Percentiles rank a stretch among this genome's conserved stretches.
Evolutionary conservation across 53 echinoderm and acorn worm genomes (phyloP).

Genomic region (Antedon mediterranea): DNA sequence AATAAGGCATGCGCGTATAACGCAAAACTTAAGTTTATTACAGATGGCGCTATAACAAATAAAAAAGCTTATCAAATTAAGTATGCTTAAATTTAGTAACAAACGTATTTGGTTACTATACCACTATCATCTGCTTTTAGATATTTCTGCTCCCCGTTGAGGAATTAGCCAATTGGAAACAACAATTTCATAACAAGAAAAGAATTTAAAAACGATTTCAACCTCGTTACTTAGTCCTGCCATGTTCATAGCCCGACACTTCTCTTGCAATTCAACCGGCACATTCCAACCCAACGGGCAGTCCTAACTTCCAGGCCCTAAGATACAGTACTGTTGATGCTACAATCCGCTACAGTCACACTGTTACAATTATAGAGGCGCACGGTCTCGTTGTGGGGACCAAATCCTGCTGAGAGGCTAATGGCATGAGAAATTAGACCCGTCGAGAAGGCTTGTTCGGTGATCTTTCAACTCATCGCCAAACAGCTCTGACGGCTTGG

Average conservation of each 20-base stretch:
- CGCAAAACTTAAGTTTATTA: too few species aligned
- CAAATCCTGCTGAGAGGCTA: not conserved
- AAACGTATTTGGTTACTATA: not conserved
- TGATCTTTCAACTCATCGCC: not conserved
- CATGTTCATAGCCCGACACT: not conserved
- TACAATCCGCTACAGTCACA: not conserved
- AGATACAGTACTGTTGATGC: not conserved
- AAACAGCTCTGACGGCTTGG: not conserved
- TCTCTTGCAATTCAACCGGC: not conserved
- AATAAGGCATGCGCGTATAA: too few species aligned
- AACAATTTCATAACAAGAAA: not conserved
- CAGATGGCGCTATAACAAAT: too few species aligned
- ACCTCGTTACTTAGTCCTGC: not conserved
- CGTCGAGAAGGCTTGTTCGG: slow-evolving; percentile 1
- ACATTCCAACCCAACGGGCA: not conserved
- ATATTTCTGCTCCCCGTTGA: not conserved
- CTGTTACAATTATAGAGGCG: not conserved
- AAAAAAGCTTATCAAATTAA: too few species aligned
- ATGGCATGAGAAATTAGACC: not conserved
- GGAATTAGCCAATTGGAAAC: not conserved
- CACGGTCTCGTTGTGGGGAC: not conserved
- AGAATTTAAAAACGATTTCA: not conserved
- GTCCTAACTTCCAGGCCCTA: not conserved
- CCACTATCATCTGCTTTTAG: not conserved
- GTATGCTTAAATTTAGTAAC: not conserved